Conservation (phyloP, 1,140 invertebrate species). For the Neotoxoptera formosana region DNA sequence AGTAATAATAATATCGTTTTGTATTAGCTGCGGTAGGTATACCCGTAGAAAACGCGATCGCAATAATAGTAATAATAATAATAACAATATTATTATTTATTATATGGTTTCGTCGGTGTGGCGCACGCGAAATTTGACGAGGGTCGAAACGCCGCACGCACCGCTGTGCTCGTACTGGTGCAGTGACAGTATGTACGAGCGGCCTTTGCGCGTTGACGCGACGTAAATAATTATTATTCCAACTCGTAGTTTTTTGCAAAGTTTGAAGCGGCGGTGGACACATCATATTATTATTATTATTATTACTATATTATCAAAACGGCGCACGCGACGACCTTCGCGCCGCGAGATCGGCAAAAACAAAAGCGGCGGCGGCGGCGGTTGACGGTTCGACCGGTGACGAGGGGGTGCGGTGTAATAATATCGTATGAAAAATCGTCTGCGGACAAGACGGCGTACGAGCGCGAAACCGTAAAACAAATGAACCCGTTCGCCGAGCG, state of each 20-base stretch:
- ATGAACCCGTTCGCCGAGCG: constrained; percentile 26
- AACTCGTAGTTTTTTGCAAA: background rate
- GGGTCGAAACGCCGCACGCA: background rate
- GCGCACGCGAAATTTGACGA: background rate
- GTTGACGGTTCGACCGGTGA: background rate
- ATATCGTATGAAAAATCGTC: constrained; percentile 51
- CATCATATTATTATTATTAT: background rate
- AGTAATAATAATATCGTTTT: background rate
- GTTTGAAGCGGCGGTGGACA: background rate
- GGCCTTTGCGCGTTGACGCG: background rate
- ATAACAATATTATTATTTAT: background rate
- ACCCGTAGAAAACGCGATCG: background rate
- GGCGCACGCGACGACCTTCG: background rate
- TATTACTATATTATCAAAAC: background rate
- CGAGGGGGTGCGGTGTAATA: background rate
- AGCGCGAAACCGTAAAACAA: constrained; percentile 47
- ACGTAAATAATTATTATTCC: constrained; percentile 10
- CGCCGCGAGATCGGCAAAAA: background rate
- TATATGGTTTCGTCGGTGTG: background rate
- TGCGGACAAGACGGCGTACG: constrained; percentile 36
- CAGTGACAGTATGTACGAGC: background rate
- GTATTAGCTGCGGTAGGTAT: too few relatives aligned
- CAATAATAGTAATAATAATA: background rate
- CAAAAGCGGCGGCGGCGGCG: too few relatives aligned
- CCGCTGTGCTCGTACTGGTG: too few relatives aligned